Evolutionary conservation across 2,113 vertebrate species (phyloP).

Genomic region (Ciconia stormi): DNA sequence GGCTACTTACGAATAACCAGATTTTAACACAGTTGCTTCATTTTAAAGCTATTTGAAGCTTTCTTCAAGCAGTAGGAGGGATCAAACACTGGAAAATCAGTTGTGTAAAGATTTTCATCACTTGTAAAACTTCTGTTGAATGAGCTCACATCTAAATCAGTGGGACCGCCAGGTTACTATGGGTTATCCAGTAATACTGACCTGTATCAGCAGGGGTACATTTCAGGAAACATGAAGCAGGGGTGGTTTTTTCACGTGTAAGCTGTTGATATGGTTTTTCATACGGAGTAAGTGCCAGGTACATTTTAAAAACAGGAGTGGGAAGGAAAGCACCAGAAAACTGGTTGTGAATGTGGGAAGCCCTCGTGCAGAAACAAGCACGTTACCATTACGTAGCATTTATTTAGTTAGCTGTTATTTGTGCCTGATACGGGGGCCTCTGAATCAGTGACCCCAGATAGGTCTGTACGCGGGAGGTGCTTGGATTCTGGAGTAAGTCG

Average conservation of each 20-base stretch:
- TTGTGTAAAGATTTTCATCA: not conserved
- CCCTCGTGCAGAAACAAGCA: not conserved
- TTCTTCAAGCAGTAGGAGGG: not conserved
- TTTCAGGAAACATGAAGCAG: not conserved
- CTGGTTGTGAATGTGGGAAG: not conserved
- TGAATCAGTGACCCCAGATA: not conserved
- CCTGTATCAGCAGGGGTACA: not conserved
- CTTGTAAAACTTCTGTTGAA: not conserved
- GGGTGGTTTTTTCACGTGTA: not conserved
- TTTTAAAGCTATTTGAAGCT: not conserved
- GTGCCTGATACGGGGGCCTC: not conserved
- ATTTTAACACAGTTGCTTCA: not conserved
- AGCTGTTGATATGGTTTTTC: not conserved
- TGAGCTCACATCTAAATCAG: rapidly evolving
- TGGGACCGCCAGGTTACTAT: not conserved
- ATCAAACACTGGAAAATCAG: not conserved
- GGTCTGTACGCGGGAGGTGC: not conserved
- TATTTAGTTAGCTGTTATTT: not conserved
- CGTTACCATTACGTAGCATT: rapidly evolving
- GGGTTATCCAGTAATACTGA: not conserved
- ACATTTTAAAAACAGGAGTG: not conserved
- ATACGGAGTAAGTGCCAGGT: not conserved
- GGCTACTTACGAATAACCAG: not conserved
- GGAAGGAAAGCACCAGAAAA: not conserved
- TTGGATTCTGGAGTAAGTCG: rapidly evolving